A percentile compares a stretch with the other conserved stretches of the same genome.
Evolutionary conservation across 1,140 invertebrate species (phyloP).

Genomic region (Tetramorium parvispinum): DNA sequence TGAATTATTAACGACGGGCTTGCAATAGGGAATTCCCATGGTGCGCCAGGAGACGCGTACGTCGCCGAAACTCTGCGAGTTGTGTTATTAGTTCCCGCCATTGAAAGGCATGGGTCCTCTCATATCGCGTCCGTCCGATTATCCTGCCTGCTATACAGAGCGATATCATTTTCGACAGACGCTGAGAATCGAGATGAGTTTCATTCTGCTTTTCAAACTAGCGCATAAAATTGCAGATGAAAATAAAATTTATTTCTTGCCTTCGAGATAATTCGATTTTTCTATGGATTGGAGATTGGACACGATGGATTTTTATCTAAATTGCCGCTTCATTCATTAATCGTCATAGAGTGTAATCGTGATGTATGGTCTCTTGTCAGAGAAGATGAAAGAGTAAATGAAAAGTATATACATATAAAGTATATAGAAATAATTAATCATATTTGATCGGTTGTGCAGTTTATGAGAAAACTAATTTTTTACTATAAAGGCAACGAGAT

Average conservation of each 20-base stretch:
- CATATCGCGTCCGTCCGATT: slow-evolving; percentile 47
- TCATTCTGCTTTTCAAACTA: neutral
- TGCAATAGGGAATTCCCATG: slow-evolving; percentile 50
- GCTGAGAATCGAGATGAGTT: neutral
- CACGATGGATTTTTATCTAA: neutral
- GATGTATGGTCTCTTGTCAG: no score
- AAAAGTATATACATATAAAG: neutral
- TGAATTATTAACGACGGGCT: slow-evolving; percentile 60
- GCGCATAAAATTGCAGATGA: neutral
- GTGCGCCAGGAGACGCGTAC: slow-evolving; percentile 10
- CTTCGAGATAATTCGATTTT: neutral
- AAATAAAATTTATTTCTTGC: neutral
- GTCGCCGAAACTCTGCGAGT: slow-evolving; percentile 50
- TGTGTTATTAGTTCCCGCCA: slow-evolving; percentile 64
- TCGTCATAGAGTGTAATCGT: neutral
- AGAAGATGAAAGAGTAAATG: neutral
- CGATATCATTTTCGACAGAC: slow-evolving; percentile 9
- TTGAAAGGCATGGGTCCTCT: slow-evolving; percentile 53
- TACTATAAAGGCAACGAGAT: no score
- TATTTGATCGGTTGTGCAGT: neutral
- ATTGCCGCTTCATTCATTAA: neutral
- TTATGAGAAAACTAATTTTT: neutral
- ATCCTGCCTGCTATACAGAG: neutral
- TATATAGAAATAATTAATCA: neutral
- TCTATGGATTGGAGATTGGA: neutral